Base-by-base conservation (phyloP, 2,797 vertebrate genomes). In the Ctenochaetus hawaiiensis region DNA sequence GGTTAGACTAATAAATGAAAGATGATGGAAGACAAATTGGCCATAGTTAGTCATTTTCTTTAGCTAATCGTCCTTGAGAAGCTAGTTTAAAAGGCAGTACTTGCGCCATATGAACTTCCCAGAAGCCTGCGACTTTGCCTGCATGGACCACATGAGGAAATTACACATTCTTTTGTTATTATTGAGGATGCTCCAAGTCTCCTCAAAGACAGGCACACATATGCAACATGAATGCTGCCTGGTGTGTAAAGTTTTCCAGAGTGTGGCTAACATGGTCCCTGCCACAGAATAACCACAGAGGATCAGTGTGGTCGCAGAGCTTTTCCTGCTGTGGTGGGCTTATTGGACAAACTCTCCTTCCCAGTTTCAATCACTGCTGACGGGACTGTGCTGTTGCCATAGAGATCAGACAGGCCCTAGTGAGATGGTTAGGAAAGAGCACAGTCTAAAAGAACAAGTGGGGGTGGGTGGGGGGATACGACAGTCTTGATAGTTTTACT, bases 211-310 rank as follows among this genome's bases (percentile, higher is more conserved):
- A 74, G 58, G 66, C 77, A 57, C 81, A 86, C 83, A 82, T 71
- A 79, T 80, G 70, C 67, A 88, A 85, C 78, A 86, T 74, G 72
- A 87, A 88, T 37, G 74, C 76, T 75, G 89, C 77, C 75, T 72
- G 75, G 68, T 69, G 86, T 90, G 89, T 92, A 92, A 94, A 91
- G 89, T 89, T 92, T 94, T 94, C 93, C 93, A 93, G 86, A 93
- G 87, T 83, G 86, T 64, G 81, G 90, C 87, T 81, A 88, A 87
- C 72, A 84, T 89, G 78, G 82, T 78, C 82, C 67, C 76, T 64
- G 78, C 89, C 90, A 89, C 84, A 88, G 67, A 73, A 51, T 65
- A 85, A 81, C 90, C 93, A 77, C 91, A 91, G 81, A 82, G 82
- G 89, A 92, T 92, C 90, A 82, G 84, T 87, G 92, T 85, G 93